Percentiles rank a stretch among this genome's conserved stretches.
Evolutionary conservation across 2,888 invertebrate species (phyloP).

Genomic region (Polydrusus tereticollis): DNA sequence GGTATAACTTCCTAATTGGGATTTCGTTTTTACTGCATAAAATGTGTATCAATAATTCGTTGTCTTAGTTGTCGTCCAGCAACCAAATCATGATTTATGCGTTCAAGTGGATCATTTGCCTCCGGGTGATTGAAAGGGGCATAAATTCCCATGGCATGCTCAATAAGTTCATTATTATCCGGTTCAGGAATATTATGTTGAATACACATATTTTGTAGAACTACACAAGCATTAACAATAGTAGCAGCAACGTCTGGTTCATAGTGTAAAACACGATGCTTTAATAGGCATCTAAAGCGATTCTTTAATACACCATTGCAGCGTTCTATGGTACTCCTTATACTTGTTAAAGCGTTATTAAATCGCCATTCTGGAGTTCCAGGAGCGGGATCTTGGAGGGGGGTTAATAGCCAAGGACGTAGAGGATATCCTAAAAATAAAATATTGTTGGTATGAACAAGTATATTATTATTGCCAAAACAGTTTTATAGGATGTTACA

Average conservation of each 20-base stretch:
- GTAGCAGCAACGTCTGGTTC: conserved; percentile 27
- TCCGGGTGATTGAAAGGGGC: no score
- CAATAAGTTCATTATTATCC: not conserved
- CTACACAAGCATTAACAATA: conserved; percentile 43
- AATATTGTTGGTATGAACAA: no score
- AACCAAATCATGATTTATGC: no score
- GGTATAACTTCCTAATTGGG: no score
- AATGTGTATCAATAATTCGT: no score
- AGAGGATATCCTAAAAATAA: conserved; percentile 36
- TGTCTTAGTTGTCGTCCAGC: no score
- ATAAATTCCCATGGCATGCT: no score
- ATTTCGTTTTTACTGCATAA: no score
- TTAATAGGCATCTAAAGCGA: conserved; percentile 42
- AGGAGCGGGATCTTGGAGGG: conserved; percentile 13
- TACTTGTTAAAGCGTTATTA: conserved; percentile 21
- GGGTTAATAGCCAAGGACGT: conserved; percentile 41
- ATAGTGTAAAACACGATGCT: conserved; percentile 46
- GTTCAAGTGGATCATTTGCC: no score
- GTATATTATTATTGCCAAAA: not conserved
- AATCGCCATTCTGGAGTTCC: conserved; percentile 37
- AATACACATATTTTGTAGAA: conserved; percentile 45
- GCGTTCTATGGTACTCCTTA: conserved; percentile 40
- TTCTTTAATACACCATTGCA: conserved; percentile 48
- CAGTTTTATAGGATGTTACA: no score
- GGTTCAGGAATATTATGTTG: conserved; percentile 24